Evolutionary conservation across 2,113 vertebrate species (phyloP).

Genomic region (Strigops habroptila): DNA sequence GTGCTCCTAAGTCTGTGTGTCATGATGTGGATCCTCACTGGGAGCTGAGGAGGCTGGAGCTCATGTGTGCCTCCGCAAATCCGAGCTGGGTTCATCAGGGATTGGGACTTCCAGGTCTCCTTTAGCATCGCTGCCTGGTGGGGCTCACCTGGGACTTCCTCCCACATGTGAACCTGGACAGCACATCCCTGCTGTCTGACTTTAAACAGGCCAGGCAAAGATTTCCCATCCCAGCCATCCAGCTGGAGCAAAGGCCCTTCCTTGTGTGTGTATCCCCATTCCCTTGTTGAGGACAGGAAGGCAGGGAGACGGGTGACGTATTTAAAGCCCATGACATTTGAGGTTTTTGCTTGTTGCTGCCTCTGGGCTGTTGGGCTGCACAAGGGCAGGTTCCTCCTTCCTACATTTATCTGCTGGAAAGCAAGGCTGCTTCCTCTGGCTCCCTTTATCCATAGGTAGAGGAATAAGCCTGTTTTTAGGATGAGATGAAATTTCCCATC

Average conservation of each 20-base stretch:
- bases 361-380: neutral
- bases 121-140: neutral
- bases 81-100: neutral
- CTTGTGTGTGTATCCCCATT: neutral
- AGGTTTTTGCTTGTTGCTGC: neutral
- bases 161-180: neutral
- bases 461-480: neutral
- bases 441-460: neutral
- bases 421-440: neutral
- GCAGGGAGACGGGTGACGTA: neutral
- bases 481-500: neutral
- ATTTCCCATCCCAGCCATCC: neutral
- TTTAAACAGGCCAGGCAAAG: neutral
- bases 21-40: neutral
- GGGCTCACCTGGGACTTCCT: neutral
- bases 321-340: neutral
- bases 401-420: neutral
- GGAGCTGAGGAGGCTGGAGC: neutral
- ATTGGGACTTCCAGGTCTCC: neutral
- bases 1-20: neutral
- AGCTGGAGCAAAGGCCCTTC: neutral
- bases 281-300: neutral
- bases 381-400: neutral
- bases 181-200: neutral
- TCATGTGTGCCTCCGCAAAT: neutral